Conservation (phyloP, 2,797 vertebrate species). For the Botia kubotai region DNA sequence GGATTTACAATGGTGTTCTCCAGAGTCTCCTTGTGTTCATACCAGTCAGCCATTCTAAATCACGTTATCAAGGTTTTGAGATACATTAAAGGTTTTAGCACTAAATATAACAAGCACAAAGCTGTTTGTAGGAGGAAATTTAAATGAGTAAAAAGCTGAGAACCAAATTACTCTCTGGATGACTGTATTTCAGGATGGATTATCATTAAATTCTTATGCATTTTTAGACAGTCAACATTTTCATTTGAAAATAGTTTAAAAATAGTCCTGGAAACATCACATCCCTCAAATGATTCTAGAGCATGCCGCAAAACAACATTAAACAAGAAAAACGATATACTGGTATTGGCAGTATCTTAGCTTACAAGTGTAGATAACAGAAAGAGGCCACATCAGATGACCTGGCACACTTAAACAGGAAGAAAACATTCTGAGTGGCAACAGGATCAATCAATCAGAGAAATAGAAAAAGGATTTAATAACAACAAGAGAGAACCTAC, state of each 20-base stretch:
- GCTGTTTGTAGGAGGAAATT: constrained; percentile 1
- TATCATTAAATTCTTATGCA: too few species aligned
- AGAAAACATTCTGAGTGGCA: neutral
- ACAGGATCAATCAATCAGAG: neutral
- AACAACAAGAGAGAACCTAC: neutral
- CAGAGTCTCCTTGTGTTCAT: constrained; percentile 12
- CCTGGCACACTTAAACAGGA: neutral
- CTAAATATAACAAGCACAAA: neutral
- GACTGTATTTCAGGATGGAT: neutral
- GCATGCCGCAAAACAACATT: neutral
- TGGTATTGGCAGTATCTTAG: constrained; percentile 9
- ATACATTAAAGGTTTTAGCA: neutral
- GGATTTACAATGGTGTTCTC: constrained; percentile 17
- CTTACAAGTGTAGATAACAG: constrained; percentile 24
- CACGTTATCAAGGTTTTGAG: neutral
- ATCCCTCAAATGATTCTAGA: constrained; percentile 12
- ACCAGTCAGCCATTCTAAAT: constrained; percentile 10
- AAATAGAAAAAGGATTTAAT: neutral
- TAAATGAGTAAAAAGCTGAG: neutral
- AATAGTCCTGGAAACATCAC: neutral
- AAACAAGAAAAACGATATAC: constrained; percentile 12
- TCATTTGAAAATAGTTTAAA: neutral
- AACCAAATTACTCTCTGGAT: neutral
- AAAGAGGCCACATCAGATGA: constrained; percentile 14
- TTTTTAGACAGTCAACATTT: neutral